Evolutionary conservation across 2,888 invertebrate species (phyloP).

Genomic region (Eristalinus sepulchralis): DNA sequence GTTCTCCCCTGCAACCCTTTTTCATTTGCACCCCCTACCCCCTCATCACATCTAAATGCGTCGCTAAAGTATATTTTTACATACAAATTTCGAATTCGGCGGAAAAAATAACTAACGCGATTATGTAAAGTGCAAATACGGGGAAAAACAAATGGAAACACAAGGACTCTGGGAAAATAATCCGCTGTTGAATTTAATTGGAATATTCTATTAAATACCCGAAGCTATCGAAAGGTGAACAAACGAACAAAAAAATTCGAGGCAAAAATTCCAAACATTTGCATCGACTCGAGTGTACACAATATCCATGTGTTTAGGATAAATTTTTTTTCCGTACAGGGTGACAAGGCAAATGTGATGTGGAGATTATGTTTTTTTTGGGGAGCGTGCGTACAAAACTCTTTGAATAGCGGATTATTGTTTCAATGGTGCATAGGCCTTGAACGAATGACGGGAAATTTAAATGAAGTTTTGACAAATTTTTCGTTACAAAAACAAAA

Average conservation of each 20-base stretch:
- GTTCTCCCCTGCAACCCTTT: background rate
- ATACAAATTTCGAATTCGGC: background rate
- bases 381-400: background rate
- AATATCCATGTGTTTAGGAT: background rate
- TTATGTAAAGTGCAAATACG: slow-evolving; percentile 5
- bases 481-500: too few species aligned
- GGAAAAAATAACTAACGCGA: background rate
- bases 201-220: slow-evolving; percentile 26
- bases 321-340: background rate
- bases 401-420: background rate
- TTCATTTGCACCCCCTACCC: background rate
- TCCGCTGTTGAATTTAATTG: slow-evolving; percentile 23
- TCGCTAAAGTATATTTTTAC: background rate
- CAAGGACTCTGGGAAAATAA: slow-evolving; percentile 1
- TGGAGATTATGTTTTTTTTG: background rate
- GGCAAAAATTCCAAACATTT: background rate
- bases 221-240: background rate
- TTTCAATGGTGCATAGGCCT: background rate
- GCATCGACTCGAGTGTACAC: background rate
- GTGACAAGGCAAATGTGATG: background rate
- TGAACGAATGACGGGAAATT: background rate
- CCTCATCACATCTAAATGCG: background rate
- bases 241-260: background rate
- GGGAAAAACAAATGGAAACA: background rate
- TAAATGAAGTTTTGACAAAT: too few species aligned